Conservation (phyloP, 2,888 invertebrate species). For the Pardosa pseudoannulata region DNA sequence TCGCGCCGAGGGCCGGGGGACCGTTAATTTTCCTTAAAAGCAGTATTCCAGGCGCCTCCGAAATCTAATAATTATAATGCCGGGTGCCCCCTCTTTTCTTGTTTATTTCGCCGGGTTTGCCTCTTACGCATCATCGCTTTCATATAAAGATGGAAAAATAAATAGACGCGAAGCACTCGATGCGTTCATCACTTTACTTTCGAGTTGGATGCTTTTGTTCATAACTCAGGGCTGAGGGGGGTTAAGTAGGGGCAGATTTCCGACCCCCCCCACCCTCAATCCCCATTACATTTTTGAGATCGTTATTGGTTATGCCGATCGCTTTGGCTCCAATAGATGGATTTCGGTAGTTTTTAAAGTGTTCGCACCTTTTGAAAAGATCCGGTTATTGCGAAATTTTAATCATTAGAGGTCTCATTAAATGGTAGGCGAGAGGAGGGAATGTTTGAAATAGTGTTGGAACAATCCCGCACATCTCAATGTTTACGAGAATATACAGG, state of each 20-base stretch:
- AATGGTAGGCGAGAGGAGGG: slow-evolving; percentile 1
- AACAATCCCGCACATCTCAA: not conserved
- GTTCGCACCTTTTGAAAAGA: slow-evolving; percentile 15
- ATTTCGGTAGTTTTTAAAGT: slow-evolving; percentile 17
- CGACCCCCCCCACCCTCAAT: not conserved
- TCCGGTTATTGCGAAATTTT: slow-evolving; percentile 10
- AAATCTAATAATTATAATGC: slow-evolving; percentile 73
- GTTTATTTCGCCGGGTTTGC: slow-evolving; percentile 40
- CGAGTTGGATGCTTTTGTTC: slow-evolving; percentile 72
- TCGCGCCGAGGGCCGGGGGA: slow-evolving; percentile 66
- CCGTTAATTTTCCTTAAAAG: slow-evolving; percentile 72
- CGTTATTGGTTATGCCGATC: slow-evolving; percentile 19
- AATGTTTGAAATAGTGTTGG: not conserved
- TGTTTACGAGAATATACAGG: not conserved
- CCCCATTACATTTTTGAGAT: slow-evolving; percentile 10
- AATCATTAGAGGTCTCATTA: slow-evolving; percentile 12
- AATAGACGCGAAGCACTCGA: slow-evolving; percentile 56
- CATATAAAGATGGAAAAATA: slow-evolving; percentile 70
- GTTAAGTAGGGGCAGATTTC: slow-evolving; percentile 39
- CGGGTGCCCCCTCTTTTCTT: slow-evolving; percentile 48
- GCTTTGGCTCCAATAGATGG: slow-evolving; percentile 10
- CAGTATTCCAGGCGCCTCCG: slow-evolving; percentile 65
- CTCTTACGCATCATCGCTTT: slow-evolving; percentile 63
- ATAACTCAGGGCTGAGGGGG: slow-evolving; percentile 52
- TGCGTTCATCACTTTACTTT: slow-evolving; percentile 70